Conservation (phyloP, 2,888 invertebrate genomes). For the Rotaria socialis region DNA sequence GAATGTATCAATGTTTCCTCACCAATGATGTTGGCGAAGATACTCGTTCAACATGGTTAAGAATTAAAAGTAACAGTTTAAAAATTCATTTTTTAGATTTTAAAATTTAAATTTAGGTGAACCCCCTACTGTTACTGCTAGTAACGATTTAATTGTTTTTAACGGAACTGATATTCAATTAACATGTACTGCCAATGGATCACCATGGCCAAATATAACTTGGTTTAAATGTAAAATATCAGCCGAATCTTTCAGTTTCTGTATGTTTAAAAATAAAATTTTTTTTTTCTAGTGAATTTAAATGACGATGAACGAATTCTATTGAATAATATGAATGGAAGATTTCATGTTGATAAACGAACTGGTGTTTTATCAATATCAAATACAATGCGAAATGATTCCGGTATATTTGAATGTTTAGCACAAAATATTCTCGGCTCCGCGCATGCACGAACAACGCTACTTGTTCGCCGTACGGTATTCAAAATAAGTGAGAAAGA, state of each 20-base stretch:
- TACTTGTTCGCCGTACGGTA: conserved; percentile 87
- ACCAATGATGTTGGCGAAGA: conserved; percentile 83
- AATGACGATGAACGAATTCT: background rate
- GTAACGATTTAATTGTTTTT: conserved; percentile 79
- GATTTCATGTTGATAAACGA: conserved; percentile 64
- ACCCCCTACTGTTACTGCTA: conserved; percentile 77
- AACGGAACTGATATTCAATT: conserved; percentile 87
- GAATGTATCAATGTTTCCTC: conserved; percentile 90
- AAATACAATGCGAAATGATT: conserved; percentile 75
- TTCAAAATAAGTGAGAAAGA: no score
- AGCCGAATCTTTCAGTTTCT: no score
- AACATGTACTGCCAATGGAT: conserved; percentile 80
- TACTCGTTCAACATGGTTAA: conserved; percentile 81
- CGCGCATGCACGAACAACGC: conserved; percentile 80
- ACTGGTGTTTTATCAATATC: conserved; percentile 78
- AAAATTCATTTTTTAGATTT: conserved; percentile 51
- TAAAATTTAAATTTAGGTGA: conserved; percentile 67
- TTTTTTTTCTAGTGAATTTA: background rate
- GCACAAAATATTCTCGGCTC: conserved; percentile 84
- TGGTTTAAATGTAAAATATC: conserved; percentile 64
- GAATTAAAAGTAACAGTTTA: conserved; percentile 76
- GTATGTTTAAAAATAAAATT: background rate
- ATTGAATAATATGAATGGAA: background rate
- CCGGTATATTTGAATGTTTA: conserved; percentile 90
- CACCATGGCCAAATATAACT: conserved; percentile 80